Conservation (phyloP, 1,140 invertebrate genomes). For the Portunus trituberculatus region DNA sequence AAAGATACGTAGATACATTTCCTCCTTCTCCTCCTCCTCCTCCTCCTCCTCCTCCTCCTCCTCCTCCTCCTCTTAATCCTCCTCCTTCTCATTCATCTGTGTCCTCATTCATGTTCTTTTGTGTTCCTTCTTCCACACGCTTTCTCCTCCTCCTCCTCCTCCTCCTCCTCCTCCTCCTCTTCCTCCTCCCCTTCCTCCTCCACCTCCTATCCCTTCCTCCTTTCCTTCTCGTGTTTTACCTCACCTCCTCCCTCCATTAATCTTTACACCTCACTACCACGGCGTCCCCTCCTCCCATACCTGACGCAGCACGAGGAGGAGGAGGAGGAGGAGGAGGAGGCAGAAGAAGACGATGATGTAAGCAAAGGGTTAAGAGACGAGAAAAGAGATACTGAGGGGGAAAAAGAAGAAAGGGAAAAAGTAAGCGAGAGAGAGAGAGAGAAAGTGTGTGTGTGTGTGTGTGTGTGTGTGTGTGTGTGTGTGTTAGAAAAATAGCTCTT, state of each 20-base stretch:
- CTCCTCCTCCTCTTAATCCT: no score
- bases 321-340: background rate
- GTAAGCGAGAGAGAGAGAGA: no score
- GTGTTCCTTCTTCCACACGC: background rate
- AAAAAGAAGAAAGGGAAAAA: background rate
- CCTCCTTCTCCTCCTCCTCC: background rate
- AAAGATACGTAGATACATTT: no score
- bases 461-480: no score
- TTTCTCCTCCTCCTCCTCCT: no score
- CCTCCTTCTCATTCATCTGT: no score
- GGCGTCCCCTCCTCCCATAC: background rate
- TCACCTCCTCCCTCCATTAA: background rate
- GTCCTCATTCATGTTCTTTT: background rate
- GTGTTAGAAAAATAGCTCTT: no score
- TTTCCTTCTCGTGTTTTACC: background rate
- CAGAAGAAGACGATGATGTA: background rate
- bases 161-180: no score
- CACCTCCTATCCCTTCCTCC: background rate
- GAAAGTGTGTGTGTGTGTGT: no score
- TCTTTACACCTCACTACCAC: background rate
- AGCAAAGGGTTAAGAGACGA: background rate
- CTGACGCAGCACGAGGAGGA: background rate
- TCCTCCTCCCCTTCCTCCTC: no score
- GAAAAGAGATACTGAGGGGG: background rate
- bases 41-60: no score